Base-by-base conservation (phyloP, 2,888 invertebrate species). In the Schizotus pectinicornis region DNA sequence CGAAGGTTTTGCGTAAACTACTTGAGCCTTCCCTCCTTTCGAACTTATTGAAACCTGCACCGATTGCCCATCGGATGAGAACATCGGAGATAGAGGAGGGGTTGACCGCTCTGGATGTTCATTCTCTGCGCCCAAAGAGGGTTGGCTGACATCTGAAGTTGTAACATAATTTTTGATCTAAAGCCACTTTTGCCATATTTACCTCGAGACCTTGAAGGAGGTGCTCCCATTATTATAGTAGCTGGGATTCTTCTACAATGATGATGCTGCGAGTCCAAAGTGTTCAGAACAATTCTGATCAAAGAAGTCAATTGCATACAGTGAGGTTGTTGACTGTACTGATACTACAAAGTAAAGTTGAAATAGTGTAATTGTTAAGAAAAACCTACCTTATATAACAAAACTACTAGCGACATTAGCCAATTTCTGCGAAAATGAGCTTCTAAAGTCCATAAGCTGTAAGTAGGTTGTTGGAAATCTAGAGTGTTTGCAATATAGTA, bases 351-450 rank as follows among this genome's bases (percentile, higher is more conserved):
- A 78, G 71, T 48, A 62, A 66, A 51, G 33, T 39, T 31, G 12
- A 37, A 38, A 35, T 11, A 2, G 22, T 38, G 7, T 9, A 9
- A 50, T 14, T 8, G 2, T 7, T 33, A 12, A 50, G 22, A 59
- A 56, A 12, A 50, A 54, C 35, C 68, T 79, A 94, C 95, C 88
- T 99, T 99, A 76, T 99, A 99, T 0, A 99, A 83, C 51, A 98
- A 88, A 8, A 98, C 94, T 8, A 98, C 87, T 12, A 98, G 80
- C 0, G 97, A 88, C 85, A 94, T 91, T 9, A 99, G 86, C 98
- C 99, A 99, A 66, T 92, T 91, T 37, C 94, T 84, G 2, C 98
- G 82, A 7, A 90, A 88, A 74, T 94, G 92, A 0, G 94, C 88
- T 76, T 95, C 94, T 57, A 98, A 81, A 66, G 89, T 86, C 87